phyloP scores from a whole-genome alignment of 2,888 invertebrate genomes.

The Caenorhabditis afra region DNA sequence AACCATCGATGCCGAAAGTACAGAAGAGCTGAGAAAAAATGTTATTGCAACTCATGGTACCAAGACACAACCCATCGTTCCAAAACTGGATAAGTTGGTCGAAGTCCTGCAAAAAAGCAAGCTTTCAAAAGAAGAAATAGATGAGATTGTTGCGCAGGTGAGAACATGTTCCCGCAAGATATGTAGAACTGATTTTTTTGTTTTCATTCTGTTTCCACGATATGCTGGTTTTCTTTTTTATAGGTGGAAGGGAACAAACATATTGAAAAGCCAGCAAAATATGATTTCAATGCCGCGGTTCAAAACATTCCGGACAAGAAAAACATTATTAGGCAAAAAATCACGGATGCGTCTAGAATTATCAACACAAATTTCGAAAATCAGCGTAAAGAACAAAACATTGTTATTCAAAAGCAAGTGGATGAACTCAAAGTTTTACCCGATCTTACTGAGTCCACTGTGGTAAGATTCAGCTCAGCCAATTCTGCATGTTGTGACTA shows the following conservation, averaged over 20 bases:
- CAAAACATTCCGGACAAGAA: slow-evolving; percentile 67
- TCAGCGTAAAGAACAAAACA: slow-evolving; percentile 29
- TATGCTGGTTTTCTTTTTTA: slow-evolving; percentile 19
- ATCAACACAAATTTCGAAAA: slow-evolving; percentile 49
- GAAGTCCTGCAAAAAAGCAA: slow-evolving; percentile 72
- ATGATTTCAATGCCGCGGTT: slow-evolving; percentile 65
- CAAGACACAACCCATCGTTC: slow-evolving; percentile 59
- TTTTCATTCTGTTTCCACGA: too few species aligned
- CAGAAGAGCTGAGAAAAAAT: slow-evolving; percentile 46
- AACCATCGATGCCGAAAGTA: slow-evolving; percentile 50
- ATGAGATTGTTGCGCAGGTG: slow-evolving; percentile 73
- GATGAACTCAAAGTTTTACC: slow-evolving; percentile 43
- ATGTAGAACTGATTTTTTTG: too few species aligned
- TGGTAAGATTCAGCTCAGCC: slow-evolving; percentile 11
- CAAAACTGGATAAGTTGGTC: slow-evolving; percentile 71
- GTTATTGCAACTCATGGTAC: slow-evolving; percentile 52
- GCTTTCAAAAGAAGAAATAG: slow-evolving; percentile 71
- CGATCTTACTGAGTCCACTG: slow-evolving; percentile 12
- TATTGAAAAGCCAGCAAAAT: slow-evolving; percentile 63
- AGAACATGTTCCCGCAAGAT: neutral
- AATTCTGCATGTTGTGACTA: slow-evolving; percentile 4
- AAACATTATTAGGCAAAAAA: slow-evolving; percentile 55
- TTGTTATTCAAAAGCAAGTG: slow-evolving; percentile 37
- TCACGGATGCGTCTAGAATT: slow-evolving; percentile 54
- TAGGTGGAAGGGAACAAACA: slow-evolving; percentile 63